phyloP scores from a whole-genome alignment of 2,888 invertebrate genomes.

The Callimorpha dominula region DNA sequence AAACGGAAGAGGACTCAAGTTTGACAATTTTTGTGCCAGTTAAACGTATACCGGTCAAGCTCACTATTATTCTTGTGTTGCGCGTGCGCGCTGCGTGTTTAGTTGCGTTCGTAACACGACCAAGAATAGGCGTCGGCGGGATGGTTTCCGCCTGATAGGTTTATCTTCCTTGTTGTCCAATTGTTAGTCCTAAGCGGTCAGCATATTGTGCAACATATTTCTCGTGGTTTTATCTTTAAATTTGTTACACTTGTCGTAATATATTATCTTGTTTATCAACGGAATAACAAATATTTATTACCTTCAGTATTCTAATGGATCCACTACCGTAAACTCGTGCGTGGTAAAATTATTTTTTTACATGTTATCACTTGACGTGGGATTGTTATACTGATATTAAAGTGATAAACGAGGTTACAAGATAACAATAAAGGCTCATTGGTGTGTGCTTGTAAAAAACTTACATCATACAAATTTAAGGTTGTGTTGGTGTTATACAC shows the following conservation, averaged over 20 bases:
- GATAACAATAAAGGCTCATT: constrained; percentile 59
- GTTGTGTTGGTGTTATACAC: constrained; percentile 29
- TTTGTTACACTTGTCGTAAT: constrained; percentile 57
- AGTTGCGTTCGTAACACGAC: constrained; percentile 81
- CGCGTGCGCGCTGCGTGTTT: constrained; percentile 77
- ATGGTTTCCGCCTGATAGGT: constrained; percentile 65
- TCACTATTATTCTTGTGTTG: constrained; percentile 75
- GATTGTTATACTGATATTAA: constrained; percentile 64
- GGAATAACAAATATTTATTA: constrained; percentile 61
- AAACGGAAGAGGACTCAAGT: constrained; percentile 73
- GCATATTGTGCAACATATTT: constrained; percentile 65
- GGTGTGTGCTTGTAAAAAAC: constrained; percentile 47
- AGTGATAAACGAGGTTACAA: constrained; percentile 63
- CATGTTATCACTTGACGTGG: constrained; percentile 55
- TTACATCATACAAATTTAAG: constrained; percentile 24
- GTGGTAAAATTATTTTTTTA: constrained; percentile 52
- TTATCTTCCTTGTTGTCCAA: constrained; percentile 60
- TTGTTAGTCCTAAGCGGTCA: constrained; percentile 64
- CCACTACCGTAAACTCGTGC: constrained; percentile 62
- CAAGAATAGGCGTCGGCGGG: constrained; percentile 80
- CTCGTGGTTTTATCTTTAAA: constrained; percentile 59
- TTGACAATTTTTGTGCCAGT: constrained; percentile 73
- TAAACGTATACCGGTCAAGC: constrained; percentile 65
- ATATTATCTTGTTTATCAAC: constrained; percentile 66
- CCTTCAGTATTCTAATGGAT: constrained; percentile 63